Percentiles rank a stretch among this genome's conserved stretches.
Evolutionary conservation across 2,113 vertebrate genomes (phyloP).

Genomic region (Manacus vitellinus): DNA sequence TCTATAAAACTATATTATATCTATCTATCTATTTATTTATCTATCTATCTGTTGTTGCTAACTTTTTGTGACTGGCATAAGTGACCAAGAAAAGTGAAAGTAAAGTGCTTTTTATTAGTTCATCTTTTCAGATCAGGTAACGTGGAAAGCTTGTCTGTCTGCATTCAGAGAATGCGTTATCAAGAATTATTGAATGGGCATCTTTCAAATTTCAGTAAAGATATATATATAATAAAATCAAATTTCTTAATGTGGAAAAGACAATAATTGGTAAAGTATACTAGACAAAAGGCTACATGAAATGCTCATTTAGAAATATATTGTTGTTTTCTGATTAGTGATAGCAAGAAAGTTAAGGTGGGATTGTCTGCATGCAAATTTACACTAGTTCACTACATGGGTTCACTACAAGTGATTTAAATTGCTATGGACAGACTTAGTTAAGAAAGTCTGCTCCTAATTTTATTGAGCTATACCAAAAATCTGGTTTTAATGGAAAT

Average conservation of each 20-base stretch:
- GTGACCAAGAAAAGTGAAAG: not conserved
- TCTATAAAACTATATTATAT: not conserved
- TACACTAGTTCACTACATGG: not conserved
- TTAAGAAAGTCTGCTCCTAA: not conserved
- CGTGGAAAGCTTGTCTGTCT: not conserved
- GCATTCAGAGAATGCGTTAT: not conserved
- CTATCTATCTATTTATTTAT: not conserved
- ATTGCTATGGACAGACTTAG: not conserved
- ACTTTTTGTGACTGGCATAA: not conserved
- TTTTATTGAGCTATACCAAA: not conserved
- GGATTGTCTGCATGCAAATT: not conserved
- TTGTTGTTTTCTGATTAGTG: not conserved
- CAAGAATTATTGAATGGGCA: not conserved
- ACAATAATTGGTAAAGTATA: not conserved
- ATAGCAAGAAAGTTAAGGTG: not conserved
- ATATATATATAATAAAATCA: not conserved
- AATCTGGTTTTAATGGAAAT: not conserved
- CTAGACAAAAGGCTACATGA: not conserved
- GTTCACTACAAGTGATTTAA: not conserved
- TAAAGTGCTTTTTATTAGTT: not conserved
- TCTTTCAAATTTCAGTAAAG: not conserved
- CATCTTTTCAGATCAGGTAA: not conserved
- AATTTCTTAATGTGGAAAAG: not conserved
- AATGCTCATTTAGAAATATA: not conserved
- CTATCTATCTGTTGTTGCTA: not conserved